Base-by-base conservation (phyloP, 2,113 vertebrate species). In the Pangasianodon gigas region DNA sequence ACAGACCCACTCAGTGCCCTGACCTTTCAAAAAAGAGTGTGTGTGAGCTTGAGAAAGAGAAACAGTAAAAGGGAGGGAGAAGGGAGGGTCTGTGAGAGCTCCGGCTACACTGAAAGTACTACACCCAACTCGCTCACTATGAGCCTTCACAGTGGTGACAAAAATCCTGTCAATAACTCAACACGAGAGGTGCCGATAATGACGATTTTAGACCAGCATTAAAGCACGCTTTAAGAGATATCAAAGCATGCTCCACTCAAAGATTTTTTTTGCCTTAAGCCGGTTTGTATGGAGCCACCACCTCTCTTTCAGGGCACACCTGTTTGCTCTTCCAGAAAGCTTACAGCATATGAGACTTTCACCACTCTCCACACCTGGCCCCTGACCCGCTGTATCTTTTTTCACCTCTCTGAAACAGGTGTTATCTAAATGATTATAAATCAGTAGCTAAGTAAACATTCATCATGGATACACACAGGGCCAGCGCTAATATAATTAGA, bases 401-500 rank as follows among this genome's bases (percentile, higher is more conserved):
- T 86, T 86, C 52, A 84, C 52, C 74, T 56, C 71, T 52, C 80
- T 96, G 95, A 97, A 98, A 97, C 97, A 98, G 97, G 97, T 98
- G 97, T 95, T 97, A 95, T 93, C 95, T 97, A 98, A 97, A 98
- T 97, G 96, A 97, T 97, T 97, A 97, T 97, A 97, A 97, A 98
- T 97, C 96, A 96, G 97, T 95, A 96, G 96, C 96, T 97, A 96
- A 96, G 97, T 97, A 97, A 96, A 97, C 96, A 96, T 97, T 91
- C 96, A 97, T 96, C 95, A 96, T 95, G 95, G 95, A 97, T 96
- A 96, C 95, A 71, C 96, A 96, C 96, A 96, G 95, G 95, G 88
- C 84, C 87, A 52, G 95, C 83, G 94, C 96, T 97, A 97, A 98
- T 97, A 96, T 97, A 97, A 98, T 97, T 97, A 97, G 96, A 96